Evolutionary conservation across 2,888 invertebrate species (phyloP).

Genomic region (Carabus problematicus): DNA sequence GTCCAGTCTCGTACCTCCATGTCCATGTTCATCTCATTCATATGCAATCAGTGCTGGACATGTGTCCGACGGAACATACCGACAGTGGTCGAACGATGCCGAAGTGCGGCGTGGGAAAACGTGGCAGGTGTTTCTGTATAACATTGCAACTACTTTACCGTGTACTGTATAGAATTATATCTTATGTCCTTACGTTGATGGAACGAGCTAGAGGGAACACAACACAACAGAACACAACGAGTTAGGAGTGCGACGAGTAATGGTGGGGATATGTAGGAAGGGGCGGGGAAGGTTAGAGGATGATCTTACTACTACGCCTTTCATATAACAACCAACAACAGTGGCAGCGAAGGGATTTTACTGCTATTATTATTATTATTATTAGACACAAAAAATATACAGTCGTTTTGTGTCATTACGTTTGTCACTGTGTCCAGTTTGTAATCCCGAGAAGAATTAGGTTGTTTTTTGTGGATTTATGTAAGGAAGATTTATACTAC

Average conservation of each 20-base stretch:
- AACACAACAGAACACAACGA: too few relatives aligned
- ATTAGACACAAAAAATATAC: conserved; percentile 6
- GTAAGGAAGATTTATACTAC: conserved; percentile 21
- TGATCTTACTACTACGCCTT: conserved; percentile 27
- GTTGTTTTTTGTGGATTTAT: not conserved
- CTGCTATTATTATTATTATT: conserved; percentile 17
- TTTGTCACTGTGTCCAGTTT: conserved; percentile 26
- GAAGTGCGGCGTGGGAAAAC: conserved; percentile 55
- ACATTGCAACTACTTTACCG: conserved; percentile 48
- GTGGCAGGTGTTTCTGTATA: conserved; percentile 54
- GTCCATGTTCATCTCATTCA: conserved; percentile 26
- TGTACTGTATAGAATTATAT: conserved; percentile 47
- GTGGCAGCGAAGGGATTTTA: conserved; percentile 14
- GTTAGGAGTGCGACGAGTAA: conserved; percentile 27
- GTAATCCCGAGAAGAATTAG: conserved; percentile 27
- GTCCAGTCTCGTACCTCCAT: conserved; percentile 2
- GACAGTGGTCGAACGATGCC: conserved; percentile 45
- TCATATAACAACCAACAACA: conserved; percentile 42
- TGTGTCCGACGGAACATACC: conserved; percentile 37
- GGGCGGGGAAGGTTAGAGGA: conserved; percentile 6
- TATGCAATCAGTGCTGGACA: conserved; percentile 33
- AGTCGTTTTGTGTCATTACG: conserved; percentile 34
- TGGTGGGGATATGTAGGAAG: conserved; percentile 31
- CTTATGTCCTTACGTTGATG: conserved; percentile 43
- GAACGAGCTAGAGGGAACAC: conserved; percentile 38